phyloP scores from a whole-genome alignment of 64 coral and sea anemone species.

The Porites australiensis region DNA sequence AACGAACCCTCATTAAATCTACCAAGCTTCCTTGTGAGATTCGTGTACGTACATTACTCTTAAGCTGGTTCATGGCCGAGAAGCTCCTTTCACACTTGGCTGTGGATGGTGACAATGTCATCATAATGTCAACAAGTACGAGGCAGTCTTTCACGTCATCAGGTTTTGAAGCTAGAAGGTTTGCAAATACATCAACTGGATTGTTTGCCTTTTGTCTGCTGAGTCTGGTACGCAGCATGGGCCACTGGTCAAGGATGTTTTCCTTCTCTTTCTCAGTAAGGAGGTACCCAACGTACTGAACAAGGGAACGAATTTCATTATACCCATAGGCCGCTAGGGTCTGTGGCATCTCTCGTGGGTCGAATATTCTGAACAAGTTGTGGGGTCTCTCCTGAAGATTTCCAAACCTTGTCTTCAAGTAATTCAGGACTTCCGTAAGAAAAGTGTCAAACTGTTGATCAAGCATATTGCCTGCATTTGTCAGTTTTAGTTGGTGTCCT shows the following conservation, averaged over 20 bases:
- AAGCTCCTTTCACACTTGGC: constrained; percentile 18
- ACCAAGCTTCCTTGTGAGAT: background rate
- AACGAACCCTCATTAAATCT: constrained; percentile 18
- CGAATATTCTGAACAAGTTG: background rate
- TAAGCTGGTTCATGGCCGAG: constrained; percentile 9
- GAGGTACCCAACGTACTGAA: background rate
- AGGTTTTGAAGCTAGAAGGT: background rate
- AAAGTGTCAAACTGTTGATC: constrained; percentile 37
- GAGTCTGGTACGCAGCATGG: background rate
- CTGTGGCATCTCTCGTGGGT: background rate
- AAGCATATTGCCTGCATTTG: constrained; percentile 38
- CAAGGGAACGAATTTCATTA: constrained; percentile 1
- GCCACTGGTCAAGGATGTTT: background rate
- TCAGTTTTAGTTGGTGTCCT: constrained; percentile 23
- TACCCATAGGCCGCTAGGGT: background rate
- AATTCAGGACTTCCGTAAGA: background rate
- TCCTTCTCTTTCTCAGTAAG: background rate
- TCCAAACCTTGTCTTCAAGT: too few relatives aligned
- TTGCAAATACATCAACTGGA: constrained; percentile 5
- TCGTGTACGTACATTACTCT: background rate
- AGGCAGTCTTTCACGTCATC: constrained; percentile 3
- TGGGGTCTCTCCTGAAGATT: background rate
- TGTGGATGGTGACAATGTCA: constrained; percentile 13
- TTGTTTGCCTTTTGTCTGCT: background rate
- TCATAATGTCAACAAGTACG: background rate